A percentile compares a stretch with the other conserved stretches of the same genome.
Evolutionary conservation across 1,140 invertebrate species (phyloP).

Genomic region (Frieseomelitta varia): DNA sequence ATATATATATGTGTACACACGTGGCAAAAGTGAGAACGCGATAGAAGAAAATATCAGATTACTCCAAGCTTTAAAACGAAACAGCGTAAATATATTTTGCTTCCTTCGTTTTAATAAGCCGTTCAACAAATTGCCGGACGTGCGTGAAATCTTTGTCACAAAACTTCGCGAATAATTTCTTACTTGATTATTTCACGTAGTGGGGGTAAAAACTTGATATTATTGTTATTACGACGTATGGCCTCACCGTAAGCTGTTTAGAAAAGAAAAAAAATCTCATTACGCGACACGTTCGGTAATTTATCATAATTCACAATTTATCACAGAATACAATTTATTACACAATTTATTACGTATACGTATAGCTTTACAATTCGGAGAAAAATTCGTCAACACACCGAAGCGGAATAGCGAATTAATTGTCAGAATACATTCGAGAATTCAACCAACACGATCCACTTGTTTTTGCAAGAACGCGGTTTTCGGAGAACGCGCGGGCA

Average conservation of each 20-base stretch:
- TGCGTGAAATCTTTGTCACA: not conserved
- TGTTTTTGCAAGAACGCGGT: not conserved
- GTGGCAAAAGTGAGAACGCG: not conserved
- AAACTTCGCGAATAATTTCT: not conserved
- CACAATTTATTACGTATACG: not conserved
- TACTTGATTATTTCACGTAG: not conserved
- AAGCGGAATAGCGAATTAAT: too few relatives aligned
- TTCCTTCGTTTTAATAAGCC: not conserved
- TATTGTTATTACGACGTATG: not conserved
- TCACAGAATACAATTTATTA: too few relatives aligned
- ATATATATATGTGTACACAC: not conserved
- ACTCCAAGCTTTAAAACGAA: conserved; percentile 3
- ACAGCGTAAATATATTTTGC: conserved; percentile 7
- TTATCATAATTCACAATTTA: not conserved
- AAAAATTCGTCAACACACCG: not conserved
- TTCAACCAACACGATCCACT: not conserved
- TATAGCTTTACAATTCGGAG: not conserved
- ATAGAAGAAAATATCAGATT: conserved; percentile 26
- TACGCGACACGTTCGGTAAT: not conserved
- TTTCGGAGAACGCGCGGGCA: too few relatives aligned
- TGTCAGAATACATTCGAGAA: not conserved
- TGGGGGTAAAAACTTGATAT: not conserved
- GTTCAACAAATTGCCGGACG: not conserved
- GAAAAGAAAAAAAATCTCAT: not conserved
- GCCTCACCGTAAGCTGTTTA: not conserved